These are phyloP conservation scores for Porites lutea DNA, from an alignment of 64 coral and sea anemone genomes.

Conservation along the genomic window DNA sequence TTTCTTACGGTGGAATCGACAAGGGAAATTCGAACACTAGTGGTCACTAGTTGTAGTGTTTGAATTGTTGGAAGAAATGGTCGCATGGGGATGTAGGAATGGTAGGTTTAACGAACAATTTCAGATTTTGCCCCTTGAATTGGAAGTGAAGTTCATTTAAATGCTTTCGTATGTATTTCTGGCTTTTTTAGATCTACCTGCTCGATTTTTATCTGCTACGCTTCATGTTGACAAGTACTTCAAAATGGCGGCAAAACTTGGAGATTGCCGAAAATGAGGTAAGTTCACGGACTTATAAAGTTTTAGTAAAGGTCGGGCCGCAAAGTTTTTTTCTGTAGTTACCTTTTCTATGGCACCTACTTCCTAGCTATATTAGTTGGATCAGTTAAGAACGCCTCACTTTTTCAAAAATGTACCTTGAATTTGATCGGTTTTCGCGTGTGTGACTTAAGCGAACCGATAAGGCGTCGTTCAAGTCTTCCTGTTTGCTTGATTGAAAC, in stretches of 20 bases:
- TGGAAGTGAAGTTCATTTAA: no score
- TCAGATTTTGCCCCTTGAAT: no score
- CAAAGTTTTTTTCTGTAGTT: slow-evolving; percentile 18
- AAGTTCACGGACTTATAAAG: slow-evolving; percentile 13
- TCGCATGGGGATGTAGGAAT: no score
- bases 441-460: neutral
- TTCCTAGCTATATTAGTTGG: slow-evolving; percentile 8
- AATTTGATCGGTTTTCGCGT: slow-evolving; percentile 5
- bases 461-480: no score
- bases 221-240: slow-evolving; percentile 27
- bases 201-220: slow-evolving; percentile 28
- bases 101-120: no score
- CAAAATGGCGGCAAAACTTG: slow-evolving; percentile 31
- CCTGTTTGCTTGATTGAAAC: no score
- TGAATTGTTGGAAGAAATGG: no score
- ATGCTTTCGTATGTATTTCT: neutral
- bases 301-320: slow-evolving; percentile 13
- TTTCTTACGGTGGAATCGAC: slow-evolving; percentile 17
- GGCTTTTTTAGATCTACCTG: slow-evolving; percentile 28
- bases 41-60: neutral
- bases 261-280: slow-evolving; percentile 20
- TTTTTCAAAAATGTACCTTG: slow-evolving; percentile 19
- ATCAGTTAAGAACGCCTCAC: slow-evolving; percentile 20
- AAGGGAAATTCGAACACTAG: slow-evolving; percentile 3
- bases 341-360: slow-evolving; percentile 15